Conservation (phyloP, 1,140 invertebrate genomes). For the Delia radicum region DNA sequence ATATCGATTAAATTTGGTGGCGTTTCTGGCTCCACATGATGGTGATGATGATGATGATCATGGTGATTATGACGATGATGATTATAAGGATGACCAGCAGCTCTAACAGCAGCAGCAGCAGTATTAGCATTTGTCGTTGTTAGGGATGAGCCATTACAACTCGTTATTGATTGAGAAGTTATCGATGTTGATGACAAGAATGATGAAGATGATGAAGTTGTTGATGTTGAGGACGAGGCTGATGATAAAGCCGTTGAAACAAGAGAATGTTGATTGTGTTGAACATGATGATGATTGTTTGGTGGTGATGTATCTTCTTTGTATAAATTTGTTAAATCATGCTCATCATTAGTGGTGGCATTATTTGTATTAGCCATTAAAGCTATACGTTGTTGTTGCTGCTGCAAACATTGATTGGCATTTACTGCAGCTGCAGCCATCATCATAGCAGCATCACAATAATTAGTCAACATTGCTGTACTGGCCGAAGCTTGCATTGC, state of each 20-base stretch:
- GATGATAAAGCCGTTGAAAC: conserved; percentile 45
- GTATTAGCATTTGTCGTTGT: conserved; percentile 21
- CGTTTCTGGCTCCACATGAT: conserved; percentile 41
- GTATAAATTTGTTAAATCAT: conserved; percentile 7
- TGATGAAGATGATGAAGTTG: conserved; percentile 33
- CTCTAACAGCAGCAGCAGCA: conserved; percentile 29
- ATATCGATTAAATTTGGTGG: conserved; percentile 56
- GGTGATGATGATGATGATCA: conserved; percentile 34
- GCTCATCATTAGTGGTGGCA: conserved; percentile 22
- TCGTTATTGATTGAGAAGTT: conserved; percentile 31
- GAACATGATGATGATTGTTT: conserved; percentile 29
- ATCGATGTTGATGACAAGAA: conserved; percentile 30
- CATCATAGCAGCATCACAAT: conserved; percentile 54
- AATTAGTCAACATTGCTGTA: conserved; percentile 53
- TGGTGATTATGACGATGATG: conserved; percentile 33
- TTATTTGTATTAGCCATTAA: conserved; percentile 37
- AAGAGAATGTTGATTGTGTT: conserved; percentile 28
- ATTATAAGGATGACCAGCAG: conserved; percentile 32
- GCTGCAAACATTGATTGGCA: conserved; percentile 54
- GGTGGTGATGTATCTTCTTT: conserved; percentile 21
- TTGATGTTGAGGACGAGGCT: conserved; percentile 32
- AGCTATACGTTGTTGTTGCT: conserved; percentile 48
- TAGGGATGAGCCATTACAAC: conserved; percentile 38
- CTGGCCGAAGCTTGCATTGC: conserved; percentile 33
- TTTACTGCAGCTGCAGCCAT: conserved; percentile 53